Conservation (phyloP, 2,797 vertebrate species). For the Morelia viridis region DNA sequence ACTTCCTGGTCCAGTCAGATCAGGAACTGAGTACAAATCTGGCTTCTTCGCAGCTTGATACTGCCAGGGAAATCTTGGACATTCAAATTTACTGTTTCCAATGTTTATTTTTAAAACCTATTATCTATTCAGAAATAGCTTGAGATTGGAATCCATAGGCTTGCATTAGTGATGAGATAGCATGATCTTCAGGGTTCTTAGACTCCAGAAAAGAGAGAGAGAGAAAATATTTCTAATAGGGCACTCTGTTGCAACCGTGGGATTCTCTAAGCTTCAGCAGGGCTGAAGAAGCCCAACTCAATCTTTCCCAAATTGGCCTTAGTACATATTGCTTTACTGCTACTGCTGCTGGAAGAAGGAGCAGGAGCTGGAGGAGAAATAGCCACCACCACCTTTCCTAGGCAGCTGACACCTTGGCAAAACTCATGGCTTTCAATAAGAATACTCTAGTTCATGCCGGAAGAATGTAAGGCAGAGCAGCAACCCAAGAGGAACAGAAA, state of each 20-base stretch:
- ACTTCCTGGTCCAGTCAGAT: not conserved
- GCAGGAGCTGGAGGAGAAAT: not conserved
- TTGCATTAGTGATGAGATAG: not conserved
- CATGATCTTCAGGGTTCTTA: not conserved
- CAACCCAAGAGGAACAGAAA: not conserved
- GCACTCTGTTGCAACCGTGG: not conserved
- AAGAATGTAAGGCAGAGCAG: not conserved
- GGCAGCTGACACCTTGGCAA: constrained; percentile 5
- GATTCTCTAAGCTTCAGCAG: not conserved
- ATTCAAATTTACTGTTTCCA: not conserved
- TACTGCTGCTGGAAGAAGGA: not conserved
- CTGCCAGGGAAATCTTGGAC: not conserved
- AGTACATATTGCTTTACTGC: not conserved
- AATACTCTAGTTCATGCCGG: not conserved
- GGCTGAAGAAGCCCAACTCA: not conserved
- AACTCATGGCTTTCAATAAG: not conserved
- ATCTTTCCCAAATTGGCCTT: not conserved
- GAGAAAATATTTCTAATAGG: not conserved
- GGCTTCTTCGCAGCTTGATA: not conserved
- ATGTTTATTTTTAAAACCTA: not conserved
- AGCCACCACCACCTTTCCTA: not conserved
- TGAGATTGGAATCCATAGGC: not conserved
- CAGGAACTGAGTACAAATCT: not conserved
- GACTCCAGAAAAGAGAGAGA: not conserved
- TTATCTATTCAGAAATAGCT: not conserved